Evolutionary conservation across 2,888 invertebrate genomes (phyloP), one percentile per base, ranked within the genome.

Genomic region (Cheilosia urbana): DNA sequence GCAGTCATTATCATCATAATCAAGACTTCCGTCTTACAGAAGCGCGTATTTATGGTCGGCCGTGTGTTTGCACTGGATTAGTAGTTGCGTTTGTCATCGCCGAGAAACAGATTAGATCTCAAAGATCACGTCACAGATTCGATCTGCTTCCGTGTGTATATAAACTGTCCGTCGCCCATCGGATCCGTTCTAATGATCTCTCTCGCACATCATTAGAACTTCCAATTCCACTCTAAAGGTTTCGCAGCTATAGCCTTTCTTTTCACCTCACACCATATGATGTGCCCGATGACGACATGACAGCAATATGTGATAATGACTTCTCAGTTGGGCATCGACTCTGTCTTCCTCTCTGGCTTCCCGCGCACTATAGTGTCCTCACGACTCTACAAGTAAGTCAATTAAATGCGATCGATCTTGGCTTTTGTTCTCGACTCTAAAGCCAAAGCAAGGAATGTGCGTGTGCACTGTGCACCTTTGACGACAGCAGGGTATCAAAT

Each of bases 241-340:
- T 65, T 63, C 9, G 60, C 51, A 60, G 49, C n/a, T 58, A 21
- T 58, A 24, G 53, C 21, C 17, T 49, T 68, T 47, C 51, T 55
- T 77, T 77, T 72, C 51, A 77, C 72, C 76, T 85, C 80, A 77
- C 85, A 77, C 81, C 72, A 81, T 80, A 76, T 80, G 68, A 71
- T 75, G 83, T 58, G 76, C 80, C 66, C 76, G 72, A 72, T 77
- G 80, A 77, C 71, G 81, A 85, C 80, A 85, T 85, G 85, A 85
- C 85, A 85, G 80, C 80, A 76, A 85, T 81, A 77, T 77, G 85
- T 77, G 85, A 77, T 85, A 85, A 85, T 85, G 85, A 81, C 85
- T 85, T 72, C 68, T 71, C 62, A 72, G 80, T 77, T 77, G 80
- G 71, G 81, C 55, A 85, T 77, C 62, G 42, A 42, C 79, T 84